Conservation (phyloP, 2,797 vertebrate species). For the Anabas testudineus region DNA sequence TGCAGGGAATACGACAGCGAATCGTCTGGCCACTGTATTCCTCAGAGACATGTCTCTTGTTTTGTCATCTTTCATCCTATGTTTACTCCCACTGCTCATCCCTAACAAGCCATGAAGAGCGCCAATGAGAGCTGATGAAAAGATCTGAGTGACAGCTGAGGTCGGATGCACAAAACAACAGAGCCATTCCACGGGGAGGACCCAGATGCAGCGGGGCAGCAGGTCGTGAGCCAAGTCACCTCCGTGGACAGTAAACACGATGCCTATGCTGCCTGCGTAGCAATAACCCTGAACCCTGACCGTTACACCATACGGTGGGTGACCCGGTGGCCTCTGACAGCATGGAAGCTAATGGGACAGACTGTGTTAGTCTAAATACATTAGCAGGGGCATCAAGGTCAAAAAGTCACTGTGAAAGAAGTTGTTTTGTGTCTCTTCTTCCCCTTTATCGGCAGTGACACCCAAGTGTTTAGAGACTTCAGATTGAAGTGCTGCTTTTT, state of each 20-base stretch:
- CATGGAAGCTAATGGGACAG: slow-evolving; percentile 75
- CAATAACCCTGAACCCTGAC: slow-evolving; percentile 74
- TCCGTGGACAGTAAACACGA: slow-evolving; percentile 64
- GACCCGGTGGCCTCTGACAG: slow-evolving; percentile 55
- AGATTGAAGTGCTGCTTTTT: slow-evolving; percentile 53
- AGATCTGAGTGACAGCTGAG: slow-evolving; percentile 56
- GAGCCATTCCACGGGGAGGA: slow-evolving; percentile 22
- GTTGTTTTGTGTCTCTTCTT: slow-evolving; percentile 47
- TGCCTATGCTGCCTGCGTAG: slow-evolving; percentile 49
- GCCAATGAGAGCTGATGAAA: slow-evolving; percentile 36
- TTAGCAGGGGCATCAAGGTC: slow-evolving; percentile 64
- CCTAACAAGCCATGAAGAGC: slow-evolving; percentile 45
- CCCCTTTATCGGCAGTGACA: slow-evolving; percentile 37
- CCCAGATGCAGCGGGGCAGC: slow-evolving; percentile 59
- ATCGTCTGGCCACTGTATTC: slow-evolving; percentile 18
- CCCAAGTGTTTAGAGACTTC: slow-evolving; percentile 45
- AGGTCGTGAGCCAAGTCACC: slow-evolving; percentile 57
- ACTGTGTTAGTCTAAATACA: slow-evolving; percentile 69
- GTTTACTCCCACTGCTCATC: slow-evolving; percentile 43
- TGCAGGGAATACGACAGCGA: slow-evolving; percentile 23
- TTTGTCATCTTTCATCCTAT: slow-evolving; percentile 32
- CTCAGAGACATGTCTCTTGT: slow-evolving; percentile 28
- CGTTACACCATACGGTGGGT: slow-evolving; percentile 48
- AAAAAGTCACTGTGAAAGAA: slow-evolving; percentile 57
- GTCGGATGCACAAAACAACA: slow-evolving; percentile 11